These are phyloP conservation scores for Neoscelio sp. DNA, from an alignment of 2,888 invertebrate genomes.

Conservation along the genomic window DNA sequence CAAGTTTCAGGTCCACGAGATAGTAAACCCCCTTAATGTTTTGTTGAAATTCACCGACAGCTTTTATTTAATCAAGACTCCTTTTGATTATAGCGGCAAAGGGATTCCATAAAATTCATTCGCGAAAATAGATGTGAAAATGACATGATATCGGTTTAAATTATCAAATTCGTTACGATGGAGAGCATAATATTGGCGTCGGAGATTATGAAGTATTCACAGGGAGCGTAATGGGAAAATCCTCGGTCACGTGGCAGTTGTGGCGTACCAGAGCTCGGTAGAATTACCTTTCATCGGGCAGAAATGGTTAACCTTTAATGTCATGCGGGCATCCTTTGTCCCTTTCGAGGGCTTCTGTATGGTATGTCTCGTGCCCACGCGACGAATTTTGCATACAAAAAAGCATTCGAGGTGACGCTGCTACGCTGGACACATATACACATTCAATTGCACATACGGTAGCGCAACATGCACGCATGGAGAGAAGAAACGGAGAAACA, in stretches of 20 bases:
- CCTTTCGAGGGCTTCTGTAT: conserved; percentile 78
- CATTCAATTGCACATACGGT: conserved; percentile 22
- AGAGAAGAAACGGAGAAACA: conserved; percentile 40
- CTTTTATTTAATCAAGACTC: not conserved
- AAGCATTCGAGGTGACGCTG: conserved; percentile 71
- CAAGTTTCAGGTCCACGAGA: too few relatives aligned
- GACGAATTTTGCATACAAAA: conserved; percentile 74
- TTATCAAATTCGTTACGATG: conserved; percentile 27
- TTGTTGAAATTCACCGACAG: not conserved
- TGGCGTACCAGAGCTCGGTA: conserved; percentile 55
- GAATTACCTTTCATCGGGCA: conserved; percentile 65
- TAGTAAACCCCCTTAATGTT: too few relatives aligned
- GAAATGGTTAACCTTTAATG: conserved; percentile 77
- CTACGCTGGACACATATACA: conserved; percentile 66
- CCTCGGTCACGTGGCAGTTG: conserved; percentile 69
- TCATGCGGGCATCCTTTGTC: conserved; percentile 80
- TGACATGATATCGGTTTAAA: conserved; percentile 30
- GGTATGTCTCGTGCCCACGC: conserved; percentile 68
- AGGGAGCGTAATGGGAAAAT: conserved; percentile 71
- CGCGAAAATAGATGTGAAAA: too few relatives aligned
- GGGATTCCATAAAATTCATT: not conserved
- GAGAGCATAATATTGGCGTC: conserved; percentile 30
- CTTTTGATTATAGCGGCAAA: not conserved
- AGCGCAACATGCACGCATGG: conserved; percentile 66
- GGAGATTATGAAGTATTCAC: conserved; percentile 70